Evolutionary conservation across 1,140 invertebrate genomes (phyloP).

Genomic region (Drosophila neocordata): DNA sequence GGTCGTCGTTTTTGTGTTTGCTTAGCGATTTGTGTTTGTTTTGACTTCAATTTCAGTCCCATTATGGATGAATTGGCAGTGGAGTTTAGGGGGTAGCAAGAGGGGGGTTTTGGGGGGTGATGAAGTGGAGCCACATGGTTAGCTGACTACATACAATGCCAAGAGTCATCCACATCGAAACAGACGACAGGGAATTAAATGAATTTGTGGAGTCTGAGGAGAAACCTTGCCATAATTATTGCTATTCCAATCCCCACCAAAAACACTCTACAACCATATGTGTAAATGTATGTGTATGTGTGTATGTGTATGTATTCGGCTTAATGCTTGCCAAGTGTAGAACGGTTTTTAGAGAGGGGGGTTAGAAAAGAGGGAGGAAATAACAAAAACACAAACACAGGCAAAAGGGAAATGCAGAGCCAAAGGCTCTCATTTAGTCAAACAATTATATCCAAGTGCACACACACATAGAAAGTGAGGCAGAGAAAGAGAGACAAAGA

Average conservation of each 20-base stretch:
- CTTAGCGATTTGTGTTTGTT: slow-evolving; percentile 55
- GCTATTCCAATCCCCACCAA: neutral
- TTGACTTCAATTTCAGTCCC: slow-evolving; percentile 64
- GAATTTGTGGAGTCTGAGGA: slow-evolving; percentile 31
- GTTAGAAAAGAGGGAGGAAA: neutral
- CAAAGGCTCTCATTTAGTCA: slow-evolving; percentile 69
- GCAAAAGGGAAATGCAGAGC: slow-evolving; percentile 8
- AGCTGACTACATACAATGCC: slow-evolving; percentile 35
- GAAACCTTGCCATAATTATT: neutral
- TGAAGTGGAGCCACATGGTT: slow-evolving; percentile 23
- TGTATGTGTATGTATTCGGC: slow-evolving; percentile 27
- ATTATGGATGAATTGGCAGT: slow-evolving; percentile 44
- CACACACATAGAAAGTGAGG: slow-evolving; percentile 34
- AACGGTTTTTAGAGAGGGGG: slow-evolving; percentile 19
- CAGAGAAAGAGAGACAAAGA: neutral
- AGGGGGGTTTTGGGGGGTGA: neutral
- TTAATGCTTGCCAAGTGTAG: slow-evolving; percentile 37
- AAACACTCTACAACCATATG: slow-evolving; percentile 28
- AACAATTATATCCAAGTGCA: slow-evolving; percentile 74
- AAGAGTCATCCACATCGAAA: slow-evolving; percentile 51
- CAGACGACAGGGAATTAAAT: slow-evolving; percentile 50
- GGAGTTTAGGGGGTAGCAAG: slow-evolving; percentile 2
- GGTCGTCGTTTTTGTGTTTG: slow-evolving; percentile 29
- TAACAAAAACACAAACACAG: slow-evolving; percentile 25
- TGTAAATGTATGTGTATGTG: neutral